phyloP scores from a whole-genome alignment of 2,797 vertebrate species.

The Xenentodon cancila region DNA sequence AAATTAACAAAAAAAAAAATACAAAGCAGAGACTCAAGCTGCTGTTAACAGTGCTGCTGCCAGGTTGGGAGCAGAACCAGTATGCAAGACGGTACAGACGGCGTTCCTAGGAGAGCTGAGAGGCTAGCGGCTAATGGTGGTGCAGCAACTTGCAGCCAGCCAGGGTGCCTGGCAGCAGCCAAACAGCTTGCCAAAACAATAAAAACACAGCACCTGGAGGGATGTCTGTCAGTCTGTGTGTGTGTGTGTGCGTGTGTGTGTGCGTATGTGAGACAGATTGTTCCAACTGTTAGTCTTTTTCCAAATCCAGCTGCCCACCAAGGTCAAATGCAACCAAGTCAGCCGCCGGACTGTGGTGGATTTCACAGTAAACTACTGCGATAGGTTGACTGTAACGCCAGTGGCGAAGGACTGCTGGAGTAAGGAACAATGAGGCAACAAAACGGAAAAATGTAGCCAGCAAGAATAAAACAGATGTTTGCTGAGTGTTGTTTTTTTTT shows the following conservation, averaged over 20 bases:
- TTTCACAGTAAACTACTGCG: slow-evolving; percentile 31
- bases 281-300: slow-evolving; percentile 55
- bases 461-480: slow-evolving; percentile 12
- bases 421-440: slow-evolving; percentile 33
- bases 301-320: slow-evolving; percentile 53
- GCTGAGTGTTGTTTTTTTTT: neutral
- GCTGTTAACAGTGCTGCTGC: slow-evolving; percentile 48
- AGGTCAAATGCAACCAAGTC: slow-evolving; percentile 41
- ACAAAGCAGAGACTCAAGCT: slow-evolving; percentile 13
- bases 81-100: slow-evolving; percentile 41
- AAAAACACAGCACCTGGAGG: slow-evolving; percentile 53
- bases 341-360: slow-evolving; percentile 22
- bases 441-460: slow-evolving; percentile 6
- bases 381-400: slow-evolving; percentile 39
- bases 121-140: slow-evolving; percentile 42
- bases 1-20: slow-evolving; percentile 9
- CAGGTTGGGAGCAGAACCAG: slow-evolving; percentile 38
- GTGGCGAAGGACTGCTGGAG: slow-evolving; percentile 13
- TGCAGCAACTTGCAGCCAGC: slow-evolving; percentile 39
- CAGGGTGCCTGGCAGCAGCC: slow-evolving; percentile 55
- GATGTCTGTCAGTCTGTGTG: too few species aligned
- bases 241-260: too few species aligned
- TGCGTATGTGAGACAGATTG: too few species aligned
- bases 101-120: slow-evolving; percentile 47
- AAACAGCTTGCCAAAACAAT: slow-evolving; percentile 48